Conservation (phyloP, 1,140 invertebrate species). For the Diabrotica undecimpunctata region DNA sequence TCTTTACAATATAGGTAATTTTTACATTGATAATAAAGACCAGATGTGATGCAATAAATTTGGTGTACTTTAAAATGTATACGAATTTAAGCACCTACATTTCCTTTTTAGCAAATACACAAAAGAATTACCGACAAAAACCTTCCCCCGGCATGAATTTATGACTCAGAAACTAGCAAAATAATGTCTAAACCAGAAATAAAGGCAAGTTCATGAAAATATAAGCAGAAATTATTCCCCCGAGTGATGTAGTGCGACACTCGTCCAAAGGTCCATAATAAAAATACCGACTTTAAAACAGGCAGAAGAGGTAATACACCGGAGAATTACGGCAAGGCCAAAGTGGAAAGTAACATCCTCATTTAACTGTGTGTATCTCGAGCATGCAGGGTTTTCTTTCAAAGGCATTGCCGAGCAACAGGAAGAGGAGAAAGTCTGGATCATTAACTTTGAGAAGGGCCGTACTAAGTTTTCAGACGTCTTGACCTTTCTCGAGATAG, state of each 20-base stretch:
- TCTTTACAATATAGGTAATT: too few relatives aligned
- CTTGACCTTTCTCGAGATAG: too few relatives aligned
- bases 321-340: neutral
- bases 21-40: too few relatives aligned
- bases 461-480: neutral
- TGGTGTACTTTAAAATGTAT: too few relatives aligned
- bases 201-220: conserved; percentile 2
- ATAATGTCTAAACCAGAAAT: neutral
- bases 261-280: neutral
- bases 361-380: neutral
- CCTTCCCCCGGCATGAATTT: neutral
- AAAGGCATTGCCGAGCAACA: neutral
- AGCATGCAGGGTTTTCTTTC: neutral
- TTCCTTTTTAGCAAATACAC: neutral
- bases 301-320: neutral
- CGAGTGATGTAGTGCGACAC: neutral
- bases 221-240: neutral
- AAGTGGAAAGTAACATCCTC: conserved; percentile 2
- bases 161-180: neutral
- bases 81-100: too few relatives aligned
- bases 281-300: conserved; percentile 1
- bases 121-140: neutral
- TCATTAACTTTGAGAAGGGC: neutral
- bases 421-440: neutral
- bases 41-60: too few relatives aligned